Base-by-base conservation (phyloP, 2,113 vertebrate species). In the Actenoides lindsayi region DNA sequence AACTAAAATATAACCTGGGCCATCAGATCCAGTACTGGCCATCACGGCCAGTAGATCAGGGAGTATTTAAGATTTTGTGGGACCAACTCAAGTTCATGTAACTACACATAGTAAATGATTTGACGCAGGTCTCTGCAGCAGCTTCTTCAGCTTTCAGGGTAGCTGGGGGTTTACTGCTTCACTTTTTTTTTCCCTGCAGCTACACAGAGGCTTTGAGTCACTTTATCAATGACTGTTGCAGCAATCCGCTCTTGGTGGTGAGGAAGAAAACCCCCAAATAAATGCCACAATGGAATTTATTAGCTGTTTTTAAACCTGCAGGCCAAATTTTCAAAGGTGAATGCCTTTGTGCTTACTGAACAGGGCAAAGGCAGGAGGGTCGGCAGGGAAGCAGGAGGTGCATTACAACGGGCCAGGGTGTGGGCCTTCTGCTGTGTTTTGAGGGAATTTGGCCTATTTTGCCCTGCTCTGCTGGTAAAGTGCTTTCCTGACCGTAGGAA, bases 361-460 rank as follows among this genome's bases (percentile, higher is more conserved):
- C 20, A 57, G 44, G 57, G 57, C 33, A 27, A 46, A 67, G 44
- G 80, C 41, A 63, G 59, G 41, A 0, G 5, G 46, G 42, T 25
- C 4, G 2, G 44, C 37, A 57, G 60, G 68, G 83, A 23, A 57
- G 81, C 39, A 64, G 89, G 10, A 42, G 67, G 13, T 70, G 48
- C 20, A 75, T 41, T 63, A 15, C 2, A 11, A 21, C 0, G 0
- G 25, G 51, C 42, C 54, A 51, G 46, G 23, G 24, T 7, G 13
- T 71, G 57, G 74, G 2, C 19, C 25, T 85, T 37, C 13, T 5
- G 4, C 70, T 0, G 0, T 25, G 3, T 71, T 87, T 71, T 68
- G 57, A n/a, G 53, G 28, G 11, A 76, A 42, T 92, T 93, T 74
- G 51, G 14, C 19, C n/a, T 56, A 1, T 67, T 86, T 92, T 76